Percentiles rank a stretch among this genome's conserved stretches.
phyloP scores from a whole-genome alignment of 2,888 invertebrate genomes.

The Rhyacophila evoluta region DNA sequence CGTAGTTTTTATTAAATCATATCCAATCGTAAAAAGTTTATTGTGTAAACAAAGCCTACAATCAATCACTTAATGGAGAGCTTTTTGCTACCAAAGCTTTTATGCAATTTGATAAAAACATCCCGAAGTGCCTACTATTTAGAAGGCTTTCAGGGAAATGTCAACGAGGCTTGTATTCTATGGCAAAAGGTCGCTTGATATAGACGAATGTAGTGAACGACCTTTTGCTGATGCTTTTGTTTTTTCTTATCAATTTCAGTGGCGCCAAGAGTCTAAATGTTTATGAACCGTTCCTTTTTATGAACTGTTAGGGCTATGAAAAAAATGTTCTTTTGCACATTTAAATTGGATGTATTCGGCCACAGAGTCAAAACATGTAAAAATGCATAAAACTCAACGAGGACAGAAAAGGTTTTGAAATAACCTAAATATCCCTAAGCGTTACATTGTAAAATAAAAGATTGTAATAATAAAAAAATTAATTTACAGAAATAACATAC shows the following conservation, averaged over 20 bases:
- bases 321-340: not conserved
- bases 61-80: slow-evolving; percentile 23
- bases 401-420: not conserved
- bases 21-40: not conserved
- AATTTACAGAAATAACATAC: too few relatives aligned
- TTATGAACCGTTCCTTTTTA: slow-evolving; percentile 47
- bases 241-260: slow-evolving; percentile 53
- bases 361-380: not conserved
- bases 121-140: not conserved
- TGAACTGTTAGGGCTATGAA: slow-evolving; percentile 25
- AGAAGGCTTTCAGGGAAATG: slow-evolving; percentile 40
- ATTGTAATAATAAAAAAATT: too few relatives aligned
- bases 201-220: slow-evolving; percentile 41
- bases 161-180: slow-evolving; percentile 32
- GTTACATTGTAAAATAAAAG: too few relatives aligned
- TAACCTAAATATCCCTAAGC: not conserved
- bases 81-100: not conserved
- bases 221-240: slow-evolving; percentile 52
- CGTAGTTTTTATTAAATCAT: too few relatives aligned
- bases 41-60: not conserved
- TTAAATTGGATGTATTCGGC: not conserved
- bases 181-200: slow-evolving; percentile 44
- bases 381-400: too few relatives aligned
- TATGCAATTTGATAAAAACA: not conserved
- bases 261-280: slow-evolving; percentile 53